Percentiles rank a stretch among this genome's conserved stretches.
Conservation (phyloP, 2,113 vertebrate genomes). For the Miniopterus natalensis region DNA sequence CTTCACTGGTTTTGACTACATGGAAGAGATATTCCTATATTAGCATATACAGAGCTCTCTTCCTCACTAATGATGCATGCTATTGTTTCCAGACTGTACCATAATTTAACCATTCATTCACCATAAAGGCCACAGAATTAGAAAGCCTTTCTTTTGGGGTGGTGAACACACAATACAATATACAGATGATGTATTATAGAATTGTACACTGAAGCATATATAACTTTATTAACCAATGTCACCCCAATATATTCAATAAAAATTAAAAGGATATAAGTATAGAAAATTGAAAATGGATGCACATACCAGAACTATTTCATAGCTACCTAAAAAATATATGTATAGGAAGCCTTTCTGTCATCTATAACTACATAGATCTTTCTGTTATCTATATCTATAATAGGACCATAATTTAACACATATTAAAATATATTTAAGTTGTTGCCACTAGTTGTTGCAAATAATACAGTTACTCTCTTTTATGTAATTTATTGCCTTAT, state of each 20-base stretch:
- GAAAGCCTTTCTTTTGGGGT: background rate
- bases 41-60: background rate
- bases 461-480: background rate
- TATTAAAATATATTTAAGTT: background rate
- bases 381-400: background rate
- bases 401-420: background rate
- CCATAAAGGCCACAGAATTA: background rate
- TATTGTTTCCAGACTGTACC: background rate
- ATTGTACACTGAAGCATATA: background rate
- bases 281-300: background rate
- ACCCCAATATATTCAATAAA: background rate
- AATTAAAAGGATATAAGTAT: background rate
- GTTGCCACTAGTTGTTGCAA: background rate
- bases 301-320: background rate
- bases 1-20: background rate
- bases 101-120: background rate
- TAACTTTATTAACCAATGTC: background rate
- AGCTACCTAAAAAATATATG: no score
- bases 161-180: background rate
- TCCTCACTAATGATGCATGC: background rate
- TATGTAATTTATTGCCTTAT: background rate
- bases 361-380: background rate
- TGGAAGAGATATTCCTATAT: background rate
- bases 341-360: background rate
- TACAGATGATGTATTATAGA: background rate